Base-by-base conservation (phyloP, 2,888 invertebrate genomes). In the Chrysolina oricalcia region DNA sequence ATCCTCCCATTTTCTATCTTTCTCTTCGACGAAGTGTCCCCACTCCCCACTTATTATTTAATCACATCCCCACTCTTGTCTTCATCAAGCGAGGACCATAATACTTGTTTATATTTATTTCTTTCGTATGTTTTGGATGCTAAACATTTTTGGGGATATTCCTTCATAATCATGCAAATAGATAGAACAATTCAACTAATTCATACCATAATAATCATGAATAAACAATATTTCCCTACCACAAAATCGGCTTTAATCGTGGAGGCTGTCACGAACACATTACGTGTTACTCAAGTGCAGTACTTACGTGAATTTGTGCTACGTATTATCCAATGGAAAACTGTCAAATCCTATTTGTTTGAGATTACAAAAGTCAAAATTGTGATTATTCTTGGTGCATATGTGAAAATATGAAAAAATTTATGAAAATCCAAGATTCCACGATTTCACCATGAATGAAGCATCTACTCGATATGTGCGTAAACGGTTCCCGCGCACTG, bases 401-500 rank as follows among this genome's bases (percentile, higher is more conserved):
- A 15, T 6, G 23, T 21, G n/a, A 27, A 67, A 23, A 67, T 53
- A 41, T 19, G 35, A 68, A 27, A 56, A 19, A 21, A 40, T 66
- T 13, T 66, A 35, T 41, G n/a, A 27, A 64, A 19, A 35, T 46
- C 17, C 21, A 17, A 66, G 43, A 48, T 66, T 21, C 15, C 27
- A 15, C 21, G 53, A 15, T 68, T 53, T 27, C 27, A 53, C 62
- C 81, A 87, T 87, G 86, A 87, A 87, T 86, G 87, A 85, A 86
- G 84, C 83, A 84, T 85, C 83, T 84, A 85, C 83, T 82, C 78
- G 80, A 81, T 81, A 82, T 84, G 85, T 89, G 91, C 92, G 91
- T 91, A 91, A 90, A 91, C 89, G 91, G 91, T 92, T 92, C 92
- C 92, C 92, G 93, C 92, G 93, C 92, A 92, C 91, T 91, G 91